Evolutionary conservation across 1,140 invertebrate species (phyloP), one percentile per base, ranked within the genome.

Genomic region (Dufourea novaeangliae): DNA sequence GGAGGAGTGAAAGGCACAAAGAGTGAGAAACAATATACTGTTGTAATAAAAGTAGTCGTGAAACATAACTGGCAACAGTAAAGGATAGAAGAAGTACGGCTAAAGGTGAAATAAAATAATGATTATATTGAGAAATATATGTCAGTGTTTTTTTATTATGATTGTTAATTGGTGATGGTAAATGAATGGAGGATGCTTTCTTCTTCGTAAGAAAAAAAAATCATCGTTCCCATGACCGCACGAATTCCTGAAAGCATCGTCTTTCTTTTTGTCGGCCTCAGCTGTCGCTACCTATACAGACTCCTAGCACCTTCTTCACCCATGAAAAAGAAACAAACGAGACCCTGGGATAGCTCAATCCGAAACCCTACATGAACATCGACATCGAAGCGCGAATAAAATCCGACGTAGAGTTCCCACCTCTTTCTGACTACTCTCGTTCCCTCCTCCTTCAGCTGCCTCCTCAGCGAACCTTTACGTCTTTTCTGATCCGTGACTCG

Each of bases 311-410:
- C 17, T 7, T 14, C 1, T 17, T 20, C 37, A 6, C 3, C 56
- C 39, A 14, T 22, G 34, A 69, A 76, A 76, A 59, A 76, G 73
- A 76, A 11, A 69, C n/a, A 22, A 68, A 59, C 32, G 25, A 37
- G 32, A 57, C 37, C 20, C 14, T 64, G 74, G 75, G 67, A 83
- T 83, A 81, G 80, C 73, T 82, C 80, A 78, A 62, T 61, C 50
- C 63, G 75, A 78, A 81, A 56, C 80, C 54, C 22, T 82, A 82
- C 80, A 83, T 67, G 80, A 78, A 78, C 75, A 71, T 81, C 81
- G 82, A 83, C 81, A 83, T 82, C 81, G 64, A 61, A 71, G 61
- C 75, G 57, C 75, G 82, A 83, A 78, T 82, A 83, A 81, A 83
- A 77, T 44, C 39, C 54, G 66, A 69, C 56, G 56, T 46, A 76